Evolutionary conservation across 2,888 invertebrate genomes (phyloP), one percentile per base, ranked within the genome.

Genomic region (Aphidius colemani): DNA sequence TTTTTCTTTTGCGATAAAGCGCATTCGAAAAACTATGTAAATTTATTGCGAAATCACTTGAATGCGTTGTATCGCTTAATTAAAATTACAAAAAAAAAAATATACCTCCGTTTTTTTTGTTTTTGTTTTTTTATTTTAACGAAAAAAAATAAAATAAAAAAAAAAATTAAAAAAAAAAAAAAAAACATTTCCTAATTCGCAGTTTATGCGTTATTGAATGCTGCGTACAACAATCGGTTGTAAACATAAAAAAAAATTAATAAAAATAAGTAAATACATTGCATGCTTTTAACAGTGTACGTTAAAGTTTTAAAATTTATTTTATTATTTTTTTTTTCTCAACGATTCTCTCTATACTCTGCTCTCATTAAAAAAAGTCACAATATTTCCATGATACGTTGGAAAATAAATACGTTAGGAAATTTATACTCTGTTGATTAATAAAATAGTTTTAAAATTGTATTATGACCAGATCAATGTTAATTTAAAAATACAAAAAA

Each of bases 41-140:
- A 78, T 78, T 77, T 76, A 78, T 77, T 75, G 66, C 73, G 67
- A 74, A 72, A 70, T 70, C 70, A 68, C 68, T 69, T 70, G 71
- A 74, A 75, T 75, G 75, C 74, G 74, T 70, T 74, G 65, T 74
- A 66, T 74, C 75, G 77, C 69, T 66, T 13, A 66, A 68, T 72
- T 63, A 63, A 68, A 40, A 56, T 49, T 46, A 46, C 59, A 53
- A n/a, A 10, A 51, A 30, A 7, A 51, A 30, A 51, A 48, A 48
- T 9, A 48, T 48, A 30, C 30, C 30, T 30, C 30, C 3, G 30
- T 30, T 30, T 30, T 30, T 30, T 30, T 30, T 30, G 2, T 30
- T 30, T 30, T n/a, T n/a, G n/a, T n/a, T n/a, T n/a, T n/a, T n/a
- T n/a, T n/a, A n/a, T n/a, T n/a, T n/a, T n/a, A n/a, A n/a, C n/a